Conservation (phyloP, 2,888 invertebrate genomes). For the Caenorhabditis sinica region DNA sequence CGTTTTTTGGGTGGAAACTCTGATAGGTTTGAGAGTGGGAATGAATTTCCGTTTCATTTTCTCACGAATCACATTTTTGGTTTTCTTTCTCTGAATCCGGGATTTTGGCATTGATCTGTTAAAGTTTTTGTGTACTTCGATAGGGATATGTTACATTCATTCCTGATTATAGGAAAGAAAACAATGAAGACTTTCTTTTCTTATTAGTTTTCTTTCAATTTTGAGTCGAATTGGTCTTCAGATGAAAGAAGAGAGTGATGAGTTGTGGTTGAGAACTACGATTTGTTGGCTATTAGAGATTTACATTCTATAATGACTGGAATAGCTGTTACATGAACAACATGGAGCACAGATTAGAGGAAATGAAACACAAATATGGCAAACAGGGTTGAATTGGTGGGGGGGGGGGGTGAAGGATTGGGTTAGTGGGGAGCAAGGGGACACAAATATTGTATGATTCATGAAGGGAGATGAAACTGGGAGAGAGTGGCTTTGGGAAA, state of each 20-base stretch:
- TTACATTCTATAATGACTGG: conserved; percentile 8
- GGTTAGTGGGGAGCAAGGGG: neutral
- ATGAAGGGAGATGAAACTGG: conserved; percentile 20
- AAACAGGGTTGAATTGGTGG: conserved; percentile 12
- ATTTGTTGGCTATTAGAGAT: neutral
- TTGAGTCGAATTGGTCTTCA: conserved; percentile 34
- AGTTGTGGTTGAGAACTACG: conserved; percentile 6
- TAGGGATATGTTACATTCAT: conserved; percentile 52
- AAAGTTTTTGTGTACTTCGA: neutral
- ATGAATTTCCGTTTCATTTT: neutral
- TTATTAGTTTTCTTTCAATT: neutral
- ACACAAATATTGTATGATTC: conserved; percentile 3
- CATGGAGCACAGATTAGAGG: neutral
- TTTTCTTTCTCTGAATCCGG: neutral
- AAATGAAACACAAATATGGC: conserved; percentile 49
- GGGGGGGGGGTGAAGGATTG: neutral
- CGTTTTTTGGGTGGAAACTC: neutral
- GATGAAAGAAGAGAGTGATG: conserved; percentile 3
- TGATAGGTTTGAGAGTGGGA: conserved; percentile 3
- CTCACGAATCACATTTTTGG: conserved; percentile 18
- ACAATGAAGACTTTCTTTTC: conserved; percentile 20
- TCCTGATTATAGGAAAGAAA: conserved; percentile 39
- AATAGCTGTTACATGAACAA: neutral
- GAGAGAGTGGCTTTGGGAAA: conserved; percentile 28
- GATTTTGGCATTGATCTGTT: neutral